Percentiles rank a stretch among this genome's conserved stretches.
Conservation (phyloP, 2,888 invertebrate species). For the Prosapia bicincta region DNA sequence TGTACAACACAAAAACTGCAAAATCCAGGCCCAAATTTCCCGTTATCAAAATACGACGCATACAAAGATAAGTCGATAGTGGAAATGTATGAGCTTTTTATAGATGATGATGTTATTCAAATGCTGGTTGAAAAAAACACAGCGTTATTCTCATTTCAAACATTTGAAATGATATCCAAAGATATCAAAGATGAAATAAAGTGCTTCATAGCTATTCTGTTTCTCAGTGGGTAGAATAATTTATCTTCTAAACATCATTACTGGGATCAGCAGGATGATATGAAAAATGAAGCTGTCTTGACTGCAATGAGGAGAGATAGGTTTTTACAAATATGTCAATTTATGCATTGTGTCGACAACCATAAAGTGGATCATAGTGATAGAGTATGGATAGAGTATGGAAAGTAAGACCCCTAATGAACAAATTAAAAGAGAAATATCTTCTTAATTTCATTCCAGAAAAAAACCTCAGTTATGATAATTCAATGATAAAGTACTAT, state of each 20-base stretch:
- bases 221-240: slow-evolving; percentile 33
- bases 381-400: slow-evolving; percentile 35
- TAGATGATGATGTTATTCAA: slow-evolving; percentile 24
- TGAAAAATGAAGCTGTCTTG: slow-evolving; percentile 28
- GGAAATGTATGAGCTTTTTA: slow-evolving; percentile 8
- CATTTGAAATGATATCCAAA: slow-evolving; percentile 4
- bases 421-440: slow-evolving; percentile 10
- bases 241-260: slow-evolving; percentile 29
- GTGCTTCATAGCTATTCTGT: slow-evolving; percentile 35
- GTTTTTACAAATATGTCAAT: slow-evolving; percentile 32
- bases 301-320: slow-evolving; percentile 34
- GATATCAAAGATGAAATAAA: slow-evolving; percentile 25
- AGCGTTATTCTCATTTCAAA: slow-evolving; percentile 12
- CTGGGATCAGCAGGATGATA: slow-evolving; percentile 31
- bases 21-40: slow-evolving; percentile 17
- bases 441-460: neutral
- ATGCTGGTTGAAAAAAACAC: slow-evolving; percentile 1
- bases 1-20: too few relatives aligned
- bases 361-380: slow-evolving; percentile 23
- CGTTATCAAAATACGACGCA: slow-evolving; percentile 20
- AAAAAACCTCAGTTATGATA: slow-evolving; percentile 10
- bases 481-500: slow-evolving; percentile 15
- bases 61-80: slow-evolving; percentile 17
- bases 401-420: slow-evolving; percentile 31
- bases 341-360: slow-evolving; percentile 34